phyloP scores from a whole-genome alignment of 2,888 invertebrate genomes.

The Synergus japonicus region DNA sequence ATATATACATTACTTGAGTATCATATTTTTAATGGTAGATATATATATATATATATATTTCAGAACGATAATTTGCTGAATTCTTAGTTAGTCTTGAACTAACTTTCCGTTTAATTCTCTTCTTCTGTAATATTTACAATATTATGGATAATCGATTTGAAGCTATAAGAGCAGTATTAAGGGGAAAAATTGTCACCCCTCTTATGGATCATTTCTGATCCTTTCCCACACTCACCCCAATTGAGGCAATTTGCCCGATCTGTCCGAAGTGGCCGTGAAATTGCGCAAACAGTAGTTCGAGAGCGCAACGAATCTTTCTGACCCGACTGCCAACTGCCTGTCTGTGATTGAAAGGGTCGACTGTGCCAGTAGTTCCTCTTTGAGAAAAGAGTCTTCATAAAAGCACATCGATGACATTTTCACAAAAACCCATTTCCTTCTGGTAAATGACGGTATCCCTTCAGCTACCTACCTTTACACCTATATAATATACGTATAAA shows the following conservation, averaged over 20 bases:
- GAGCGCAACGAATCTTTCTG: slow-evolving; percentile 53
- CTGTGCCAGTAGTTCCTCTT: background rate
- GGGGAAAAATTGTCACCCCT: slow-evolving; percentile 17
- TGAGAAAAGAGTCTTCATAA: background rate
- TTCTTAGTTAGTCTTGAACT: background rate
- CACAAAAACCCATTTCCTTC: background rate
- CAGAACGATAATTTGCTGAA: background rate
- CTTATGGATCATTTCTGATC: slow-evolving; percentile 37
- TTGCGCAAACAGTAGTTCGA: slow-evolving; percentile 46
- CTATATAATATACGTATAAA: too few relatives aligned
- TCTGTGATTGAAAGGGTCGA: slow-evolving; percentile 40
- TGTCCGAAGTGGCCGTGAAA: slow-evolving; percentile 59
- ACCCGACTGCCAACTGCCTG: slow-evolving; percentile 51
- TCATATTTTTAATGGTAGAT: background rate
- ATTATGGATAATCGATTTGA: background rate
- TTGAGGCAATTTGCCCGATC: slow-evolving; percentile 49
- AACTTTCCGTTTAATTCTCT: too few relatives aligned
- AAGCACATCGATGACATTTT: background rate
- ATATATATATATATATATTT: background rate
- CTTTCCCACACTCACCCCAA: slow-evolving; percentile 64
- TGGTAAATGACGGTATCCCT: background rate
- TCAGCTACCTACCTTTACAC: too few relatives aligned
- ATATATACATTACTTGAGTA: too few relatives aligned
- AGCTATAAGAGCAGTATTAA: background rate
- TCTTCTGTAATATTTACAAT: too few relatives aligned